Evolutionary conservation across 2,797 vertebrate species (phyloP).

Genomic region (Poecilia picta): DNA sequence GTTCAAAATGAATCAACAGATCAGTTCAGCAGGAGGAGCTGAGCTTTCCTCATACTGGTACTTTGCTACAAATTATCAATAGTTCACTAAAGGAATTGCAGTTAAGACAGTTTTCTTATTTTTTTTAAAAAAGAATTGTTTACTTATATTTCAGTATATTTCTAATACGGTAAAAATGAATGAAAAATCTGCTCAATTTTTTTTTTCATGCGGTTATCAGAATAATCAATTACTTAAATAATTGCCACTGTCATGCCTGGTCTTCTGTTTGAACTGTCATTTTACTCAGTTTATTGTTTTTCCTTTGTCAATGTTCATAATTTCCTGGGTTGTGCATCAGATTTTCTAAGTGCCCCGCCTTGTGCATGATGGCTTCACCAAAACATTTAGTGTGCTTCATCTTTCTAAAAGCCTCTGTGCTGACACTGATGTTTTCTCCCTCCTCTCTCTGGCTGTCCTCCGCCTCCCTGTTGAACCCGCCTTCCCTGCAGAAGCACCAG

Average conservation of each 20-base stretch:
- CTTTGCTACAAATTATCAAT: not conserved
- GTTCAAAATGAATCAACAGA: not conserved
- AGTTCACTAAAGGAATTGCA: not conserved
- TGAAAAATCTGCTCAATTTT: not conserved
- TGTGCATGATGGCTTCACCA: not conserved
- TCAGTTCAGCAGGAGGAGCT: not conserved
- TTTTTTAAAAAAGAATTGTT: not conserved
- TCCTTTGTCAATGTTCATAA: not conserved
- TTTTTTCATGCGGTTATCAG: not conserved
- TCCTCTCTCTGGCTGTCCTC: not conserved
- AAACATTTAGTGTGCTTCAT: not conserved
- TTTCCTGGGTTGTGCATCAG: not conserved
- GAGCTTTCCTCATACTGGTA: not conserved
- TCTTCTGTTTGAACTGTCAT: not conserved
- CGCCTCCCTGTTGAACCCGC: not conserved
- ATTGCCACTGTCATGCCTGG: not conserved
- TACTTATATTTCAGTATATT: not conserved
- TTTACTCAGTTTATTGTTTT: not conserved
- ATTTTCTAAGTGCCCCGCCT: not conserved
- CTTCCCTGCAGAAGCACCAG: conserved; percentile 72
- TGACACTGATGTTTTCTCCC: not conserved
- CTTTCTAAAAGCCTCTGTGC: not conserved
- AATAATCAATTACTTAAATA: not conserved
- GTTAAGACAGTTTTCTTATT: not conserved
- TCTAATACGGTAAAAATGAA: not conserved